phyloP scores from a whole-genome alignment of 2,797 vertebrate species.

The Podarcis siculus region DNA sequence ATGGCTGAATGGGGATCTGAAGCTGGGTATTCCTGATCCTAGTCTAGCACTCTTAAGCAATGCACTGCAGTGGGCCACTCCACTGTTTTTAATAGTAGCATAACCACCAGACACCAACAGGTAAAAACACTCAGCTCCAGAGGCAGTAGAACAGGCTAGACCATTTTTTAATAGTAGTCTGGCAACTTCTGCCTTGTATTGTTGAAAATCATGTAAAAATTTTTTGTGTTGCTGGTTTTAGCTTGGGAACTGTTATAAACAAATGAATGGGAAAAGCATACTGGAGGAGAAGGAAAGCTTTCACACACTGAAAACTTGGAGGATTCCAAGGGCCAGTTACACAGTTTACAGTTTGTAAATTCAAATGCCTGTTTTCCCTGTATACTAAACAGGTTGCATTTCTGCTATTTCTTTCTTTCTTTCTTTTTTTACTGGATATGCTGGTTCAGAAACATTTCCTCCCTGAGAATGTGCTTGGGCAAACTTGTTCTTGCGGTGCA shows the following conservation, averaged over 20 bases:
- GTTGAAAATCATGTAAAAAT: background rate
- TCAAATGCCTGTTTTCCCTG: background rate
- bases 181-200: background rate
- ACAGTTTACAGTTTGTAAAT: background rate
- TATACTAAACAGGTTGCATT: too few species aligned
- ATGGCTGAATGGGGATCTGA: too few species aligned
- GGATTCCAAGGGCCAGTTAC: background rate
- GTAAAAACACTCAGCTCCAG: background rate
- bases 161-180: background rate
- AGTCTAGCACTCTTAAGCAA: too few species aligned
- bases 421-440: too few species aligned
- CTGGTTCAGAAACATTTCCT: background rate
- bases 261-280: background rate
- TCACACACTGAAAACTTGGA: background rate
- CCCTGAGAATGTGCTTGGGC: background rate
- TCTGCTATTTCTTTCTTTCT: too few species aligned
- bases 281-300: too few species aligned
- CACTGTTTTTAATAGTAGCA: background rate
- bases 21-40: too few species aligned
- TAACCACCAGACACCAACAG: background rate
- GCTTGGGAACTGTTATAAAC: background rate
- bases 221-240: background rate
- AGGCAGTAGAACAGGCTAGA: background rate
- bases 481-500: too few species aligned
- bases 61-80: background rate